Evolutionary conservation across 2,113 vertebrate genomes (phyloP).

Genomic region (Atlantisia rogersi): DNA sequence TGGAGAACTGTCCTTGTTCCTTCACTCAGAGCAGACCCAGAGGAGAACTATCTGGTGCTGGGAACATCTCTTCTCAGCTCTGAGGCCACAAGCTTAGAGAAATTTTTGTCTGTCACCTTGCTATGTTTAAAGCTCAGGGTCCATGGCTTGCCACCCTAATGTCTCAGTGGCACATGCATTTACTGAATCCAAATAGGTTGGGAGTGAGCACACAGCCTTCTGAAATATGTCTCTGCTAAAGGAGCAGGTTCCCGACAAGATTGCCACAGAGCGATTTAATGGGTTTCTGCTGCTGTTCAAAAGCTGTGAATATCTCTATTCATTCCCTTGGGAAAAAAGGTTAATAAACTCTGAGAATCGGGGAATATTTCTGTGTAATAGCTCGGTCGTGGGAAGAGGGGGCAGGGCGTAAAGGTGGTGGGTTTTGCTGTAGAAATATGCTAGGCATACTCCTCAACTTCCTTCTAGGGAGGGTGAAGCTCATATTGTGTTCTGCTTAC

Average conservation of each 20-base stretch:
- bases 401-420: background rate
- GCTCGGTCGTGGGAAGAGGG: background rate
- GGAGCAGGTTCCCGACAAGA: constrained; percentile 14
- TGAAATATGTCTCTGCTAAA: background rate
- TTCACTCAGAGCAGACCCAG: background rate
- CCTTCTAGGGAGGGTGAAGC: background rate
- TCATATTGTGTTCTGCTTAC: background rate
- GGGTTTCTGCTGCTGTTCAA: constrained; percentile 33
- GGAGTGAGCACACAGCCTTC: background rate
- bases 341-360: constrained; percentile 40
- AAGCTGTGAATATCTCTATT: constrained; percentile 38
- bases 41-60: background rate
- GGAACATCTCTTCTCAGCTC: background rate
- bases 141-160: background rate
- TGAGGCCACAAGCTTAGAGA: background rate
- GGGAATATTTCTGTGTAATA: constrained; percentile 9
- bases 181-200: background rate
- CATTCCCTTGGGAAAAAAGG: constrained; percentile 29
- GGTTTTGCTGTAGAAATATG: background rate
- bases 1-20: background rate
- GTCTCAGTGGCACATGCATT: background rate
- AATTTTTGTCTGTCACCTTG: background rate
- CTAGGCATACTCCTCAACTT: background rate
- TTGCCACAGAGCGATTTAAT: constrained; percentile 23
- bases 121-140: background rate